Base-by-base conservation (phyloP, 2,888 invertebrate genomes). In the Sphaerophoria rueppellii region DNA sequence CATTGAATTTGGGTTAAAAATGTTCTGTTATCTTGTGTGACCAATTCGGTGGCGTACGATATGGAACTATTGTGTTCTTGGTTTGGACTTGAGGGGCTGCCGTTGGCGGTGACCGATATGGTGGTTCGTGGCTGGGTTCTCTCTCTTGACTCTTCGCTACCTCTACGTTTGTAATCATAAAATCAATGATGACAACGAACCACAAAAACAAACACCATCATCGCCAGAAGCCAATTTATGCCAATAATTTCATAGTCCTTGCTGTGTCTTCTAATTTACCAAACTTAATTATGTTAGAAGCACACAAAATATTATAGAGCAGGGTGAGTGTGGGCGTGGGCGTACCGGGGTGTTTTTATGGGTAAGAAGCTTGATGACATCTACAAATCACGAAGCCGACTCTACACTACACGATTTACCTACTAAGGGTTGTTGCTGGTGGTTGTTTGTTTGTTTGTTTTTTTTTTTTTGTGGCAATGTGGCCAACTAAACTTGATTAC, bases 171-270 rank as follows among this genome's bases (percentile, higher is more conserved):
- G 35, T 57, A 48, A 58, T 77, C 77, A 73, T 69, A 82, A 78
- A 79, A 83, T 83, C 82, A 71, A 83, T 79, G 67, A 58, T 50
- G 79, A 58, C 55, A 74, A 82, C 52, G 71, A 75, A 79, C 63
- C 80, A 9, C 24, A 61, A 72, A 72, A 76, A 80, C 83, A 83
- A 83, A 83, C 83, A 83, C 75, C 75, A 80, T 83, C 80, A 76
- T 71, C 80, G 55, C 55, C 80, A 80, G 72, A 83, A 83, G 83
- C 83, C 83, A 83, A 83, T 83, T 83, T 83, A 54, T 76, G 80
- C 80, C 79, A 74, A 83, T 83, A 83, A 79, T 83, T 79, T 75
- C 74, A 71, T 67, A 75, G 71, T 48, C 82, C 83, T 80, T 72
- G 83, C 80, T 83, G 83, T 83, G 80, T 83, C 80, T 75, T 76